Percentiles rank a stretch among this genome's conserved stretches.
These are phyloP conservation scores for Stigmatopora argus DNA, from an alignment of 2,113 vertebrate species.

Conservation along the genomic window DNA sequence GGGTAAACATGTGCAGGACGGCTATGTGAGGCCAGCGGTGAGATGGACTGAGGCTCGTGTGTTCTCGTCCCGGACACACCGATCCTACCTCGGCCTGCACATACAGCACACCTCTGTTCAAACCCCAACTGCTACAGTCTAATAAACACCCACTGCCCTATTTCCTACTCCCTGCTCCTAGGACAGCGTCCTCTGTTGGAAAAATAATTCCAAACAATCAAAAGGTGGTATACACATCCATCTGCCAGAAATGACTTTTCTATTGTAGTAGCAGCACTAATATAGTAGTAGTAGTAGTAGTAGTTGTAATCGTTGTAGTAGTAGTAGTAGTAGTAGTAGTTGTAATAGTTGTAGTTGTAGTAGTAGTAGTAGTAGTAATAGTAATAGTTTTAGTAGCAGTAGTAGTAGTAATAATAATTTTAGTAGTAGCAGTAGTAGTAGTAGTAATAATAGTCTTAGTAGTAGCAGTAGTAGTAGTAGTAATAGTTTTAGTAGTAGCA, in stretches of 20 bases:
- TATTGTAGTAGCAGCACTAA: too few species aligned
- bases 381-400: too few species aligned
- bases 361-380: too few species aligned
- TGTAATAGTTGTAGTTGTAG: too few species aligned
- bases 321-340: too few species aligned
- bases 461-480: too few species aligned
- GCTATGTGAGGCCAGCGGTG: conserved; percentile 43
- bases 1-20: conserved; percentile 63
- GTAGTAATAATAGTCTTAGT: too few species aligned
- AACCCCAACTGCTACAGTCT: conserved; percentile 39
- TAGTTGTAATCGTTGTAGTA: too few species aligned
- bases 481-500: too few species aligned
- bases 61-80: conserved; percentile 62
- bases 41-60: conserved; percentile 61
- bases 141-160: conserved; percentile 27
- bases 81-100: conserved; percentile 50
- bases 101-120: conserved; percentile 64
- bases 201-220: background rate
- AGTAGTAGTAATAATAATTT: too few species aligned
- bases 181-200: conserved; percentile 46
- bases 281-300: too few species aligned
- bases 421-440: too few species aligned
- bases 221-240: background rate
- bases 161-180: background rate
- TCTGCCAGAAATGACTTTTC: background rate